Evolutionary conservation across 2,888 invertebrate genomes (phyloP), one percentile per base, ranked within the genome.

Genomic region (Halocaridina rubra): DNA sequence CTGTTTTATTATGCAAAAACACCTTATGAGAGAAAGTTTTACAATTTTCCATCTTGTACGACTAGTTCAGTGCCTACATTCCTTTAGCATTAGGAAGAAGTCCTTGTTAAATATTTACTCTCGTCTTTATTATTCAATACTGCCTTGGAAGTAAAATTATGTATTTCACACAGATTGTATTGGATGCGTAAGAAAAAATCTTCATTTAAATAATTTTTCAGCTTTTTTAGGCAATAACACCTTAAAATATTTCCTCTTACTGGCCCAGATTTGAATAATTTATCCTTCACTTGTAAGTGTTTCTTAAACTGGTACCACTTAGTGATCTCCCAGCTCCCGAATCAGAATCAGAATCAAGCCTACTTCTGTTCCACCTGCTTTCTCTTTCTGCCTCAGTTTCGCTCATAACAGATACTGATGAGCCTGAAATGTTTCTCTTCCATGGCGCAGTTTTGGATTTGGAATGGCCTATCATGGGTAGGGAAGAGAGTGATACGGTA

Each of bases 401-500:
- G 57, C 84, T 84, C 10, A 67, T 79, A 32, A 84, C 61, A 16
- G 84, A 84, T 7, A 67, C 57, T 3, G 79, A n/a, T 7, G 84
- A 84, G 0, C 75, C 75, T 30, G 64, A 19, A 30, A 71, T 67
- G 46, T 69, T 67, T 1, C 24, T 53, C 53, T 33, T 53, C 74
- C 79, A 72, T 24, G 61, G 53, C 3, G 75, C 67, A 16, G 39
- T 13, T 1, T 61, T 61, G n/a, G 64, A 39, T 19, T 33, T 64
- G 30, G 59, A 32, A 13, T 3, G 32, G 8, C 61, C 61, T 2
- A 32, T 64, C 22, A 75, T 46, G 0, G 84, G 84, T 16, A 84
- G 80, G 27, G 74, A 74, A 22, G 79, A 79, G 2, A 84, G 80
- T 3, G 84, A 84, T 24, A 79, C 84, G n/a, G 84, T 75, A 27